These are phyloP conservation scores for Phytoseiulus persimilis DNA, from an alignment of 2,888 invertebrate species.

Conservation along the genomic window DNA sequence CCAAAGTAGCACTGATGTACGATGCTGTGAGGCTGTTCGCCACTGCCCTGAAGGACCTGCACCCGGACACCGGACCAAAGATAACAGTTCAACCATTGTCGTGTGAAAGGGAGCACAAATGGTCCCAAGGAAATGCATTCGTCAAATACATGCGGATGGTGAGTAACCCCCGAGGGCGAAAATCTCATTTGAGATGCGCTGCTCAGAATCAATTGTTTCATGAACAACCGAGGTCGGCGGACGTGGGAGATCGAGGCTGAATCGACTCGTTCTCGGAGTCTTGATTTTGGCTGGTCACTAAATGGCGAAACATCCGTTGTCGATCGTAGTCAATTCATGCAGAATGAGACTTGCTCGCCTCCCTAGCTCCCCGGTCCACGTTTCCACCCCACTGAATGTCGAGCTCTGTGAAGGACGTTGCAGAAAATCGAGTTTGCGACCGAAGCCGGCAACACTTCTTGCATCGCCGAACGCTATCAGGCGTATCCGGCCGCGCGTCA, in stretches of 20 bases:
- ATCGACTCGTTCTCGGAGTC: no score
- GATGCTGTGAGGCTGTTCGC: constrained; percentile 46
- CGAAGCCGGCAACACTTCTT: not conserved
- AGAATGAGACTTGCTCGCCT: no score
- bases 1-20: constrained; percentile 46
- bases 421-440: not conserved
- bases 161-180: constrained; percentile 21
- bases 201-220: no score
- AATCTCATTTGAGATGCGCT: not conserved
- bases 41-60: constrained; percentile 45
- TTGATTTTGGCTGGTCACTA: no score
- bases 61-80: constrained; percentile 44
- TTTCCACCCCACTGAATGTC: not conserved
- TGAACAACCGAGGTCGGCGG: no score
- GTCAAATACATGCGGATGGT: constrained; percentile 45
- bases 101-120: constrained; percentile 45
- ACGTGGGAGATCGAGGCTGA: no score
- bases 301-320: no score
- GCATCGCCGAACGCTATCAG: not conserved
- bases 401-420: not conserved
- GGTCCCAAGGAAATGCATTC: constrained; percentile 44
- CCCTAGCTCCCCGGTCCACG: no score
- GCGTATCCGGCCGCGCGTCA: not conserved
- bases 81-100: constrained; percentile 43
- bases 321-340: no score